Evolutionary conservation across 2,888 invertebrate species (phyloP).

Genomic region (Bembecia ichneumoniformis): DNA sequence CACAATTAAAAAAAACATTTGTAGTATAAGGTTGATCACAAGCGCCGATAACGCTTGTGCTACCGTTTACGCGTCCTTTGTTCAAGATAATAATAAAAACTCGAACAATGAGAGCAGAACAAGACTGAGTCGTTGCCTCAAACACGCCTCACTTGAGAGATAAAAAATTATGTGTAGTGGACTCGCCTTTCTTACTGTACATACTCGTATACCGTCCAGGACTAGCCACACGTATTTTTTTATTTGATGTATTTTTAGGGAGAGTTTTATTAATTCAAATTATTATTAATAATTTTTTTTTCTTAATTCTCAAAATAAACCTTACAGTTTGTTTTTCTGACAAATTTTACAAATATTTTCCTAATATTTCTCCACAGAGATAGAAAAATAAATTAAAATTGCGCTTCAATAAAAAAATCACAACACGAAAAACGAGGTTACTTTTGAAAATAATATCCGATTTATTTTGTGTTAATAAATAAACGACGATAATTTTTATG

Average conservation of each 20-base stretch:
- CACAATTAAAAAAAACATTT: slow-evolving; percentile 32
- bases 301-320: no score
- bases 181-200: slow-evolving; percentile 42
- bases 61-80: slow-evolving; percentile 69
- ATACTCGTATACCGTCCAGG: slow-evolving; percentile 13
- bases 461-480: no score
- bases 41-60: slow-evolving; percentile 58
- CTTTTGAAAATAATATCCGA: no score
- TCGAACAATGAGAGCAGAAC: slow-evolving; percentile 55
- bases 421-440: no score
- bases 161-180: slow-evolving; percentile 41
- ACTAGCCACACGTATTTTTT: slow-evolving; percentile 1
- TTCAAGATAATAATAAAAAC: slow-evolving; percentile 60
- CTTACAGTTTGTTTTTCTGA: no score
- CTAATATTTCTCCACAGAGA: no score
- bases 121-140: slow-evolving; percentile 45
- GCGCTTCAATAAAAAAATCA: no score
- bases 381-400: no score
- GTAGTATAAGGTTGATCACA: slow-evolving; percentile 62
- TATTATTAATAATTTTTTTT: no score
- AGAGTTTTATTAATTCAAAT: no score
- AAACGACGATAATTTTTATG: no score
- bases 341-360: no score
- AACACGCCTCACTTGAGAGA: slow-evolving; percentile 50
- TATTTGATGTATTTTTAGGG: background rate